These are phyloP conservation scores for Rhynchonema sp. DNA, from an alignment of 2,888 invertebrate genomes.

Conservation along the genomic window DNA sequence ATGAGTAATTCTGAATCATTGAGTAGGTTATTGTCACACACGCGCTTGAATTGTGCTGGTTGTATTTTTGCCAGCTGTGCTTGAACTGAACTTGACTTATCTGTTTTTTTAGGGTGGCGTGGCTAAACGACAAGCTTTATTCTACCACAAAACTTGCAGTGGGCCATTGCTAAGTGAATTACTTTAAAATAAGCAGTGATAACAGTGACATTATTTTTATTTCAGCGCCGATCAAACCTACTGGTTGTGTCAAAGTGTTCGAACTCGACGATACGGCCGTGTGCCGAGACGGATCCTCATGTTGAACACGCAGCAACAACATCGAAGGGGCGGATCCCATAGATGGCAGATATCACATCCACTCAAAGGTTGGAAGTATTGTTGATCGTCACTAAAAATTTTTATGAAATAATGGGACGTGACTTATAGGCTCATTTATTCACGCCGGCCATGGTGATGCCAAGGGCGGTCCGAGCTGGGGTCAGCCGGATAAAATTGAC, in stretches of 20 bases:
- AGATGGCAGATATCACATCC: neutral
- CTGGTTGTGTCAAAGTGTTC: constrained; percentile 88
- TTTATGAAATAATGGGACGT: too few relatives aligned
- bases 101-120: too few relatives aligned
- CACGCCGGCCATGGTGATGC: constrained; percentile 42
- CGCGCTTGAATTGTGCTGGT: too few relatives aligned
- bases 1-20: too few relatives aligned
- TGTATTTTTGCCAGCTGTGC: too few relatives aligned
- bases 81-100: too few relatives aligned
- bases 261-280: constrained; percentile 63
- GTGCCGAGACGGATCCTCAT: constrained; percentile 72
- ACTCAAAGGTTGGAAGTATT: neutral
- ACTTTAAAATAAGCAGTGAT: neutral
- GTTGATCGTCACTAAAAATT: neutral
- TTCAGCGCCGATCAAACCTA: constrained; percentile 58
- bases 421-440: constrained; percentile 56
- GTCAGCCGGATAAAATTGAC: constrained; percentile 56
- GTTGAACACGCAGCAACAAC: too few relatives aligned
- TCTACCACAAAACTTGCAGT: too few relatives aligned
- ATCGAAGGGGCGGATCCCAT: too few relatives aligned
- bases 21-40: too few relatives aligned
- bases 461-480: constrained; percentile 46
- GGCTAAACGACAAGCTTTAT: too few relatives aligned
- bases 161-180: too few relatives aligned
- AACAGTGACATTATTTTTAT: neutral